Evolutionary conservation across 2,888 invertebrate genomes (phyloP), one percentile per base, ranked within the genome.

Genomic region (Desoria tigrina): DNA sequence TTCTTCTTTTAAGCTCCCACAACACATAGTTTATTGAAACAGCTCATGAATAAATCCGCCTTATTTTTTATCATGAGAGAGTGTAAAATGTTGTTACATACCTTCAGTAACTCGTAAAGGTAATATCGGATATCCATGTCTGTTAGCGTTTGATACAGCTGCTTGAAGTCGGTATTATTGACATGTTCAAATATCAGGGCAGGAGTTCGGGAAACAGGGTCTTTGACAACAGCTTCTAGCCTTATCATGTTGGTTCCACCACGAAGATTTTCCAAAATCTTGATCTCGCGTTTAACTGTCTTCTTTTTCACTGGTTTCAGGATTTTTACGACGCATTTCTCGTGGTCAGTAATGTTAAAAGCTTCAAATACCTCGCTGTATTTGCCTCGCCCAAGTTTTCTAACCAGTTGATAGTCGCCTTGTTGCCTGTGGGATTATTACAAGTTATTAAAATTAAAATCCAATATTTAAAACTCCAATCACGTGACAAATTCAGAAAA

Each of bases 321-420:
- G 86, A 97, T 96, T 90, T 99, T 99, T 79, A 99, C 96, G 84
- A 99, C 99, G 86, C 97, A 97, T 84, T 98, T 98, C 82, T 97
- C 97, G 85, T 93, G 95, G 84, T 90, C 94, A 82, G 92, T 92
- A 81, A 97, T 88, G 86, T 98, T 98, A 83, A 97, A 90, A 81
- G 97, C 98, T 86, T 99, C 99, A 82, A 99, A 99, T 78, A 99
- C 99, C 88, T 99, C 99, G 84, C 97, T 97, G 86, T 99, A 99
- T 86, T 99, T 99, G 79, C 99, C 99, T 79, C 99, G 88, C 69
- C 99, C 99, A 79, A 99, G 85, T 84, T 99, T 99, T 77, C 97
- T 88, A 70, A 98, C 96, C 82, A 99, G 86, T 83, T 99, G 98
- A 83, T 98, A 99, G 83, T 99, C 97, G 83, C 99, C 99, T 84